Base-by-base conservation (phyloP, 2,888 invertebrate species). In the Dynastes hyllus region DNA sequence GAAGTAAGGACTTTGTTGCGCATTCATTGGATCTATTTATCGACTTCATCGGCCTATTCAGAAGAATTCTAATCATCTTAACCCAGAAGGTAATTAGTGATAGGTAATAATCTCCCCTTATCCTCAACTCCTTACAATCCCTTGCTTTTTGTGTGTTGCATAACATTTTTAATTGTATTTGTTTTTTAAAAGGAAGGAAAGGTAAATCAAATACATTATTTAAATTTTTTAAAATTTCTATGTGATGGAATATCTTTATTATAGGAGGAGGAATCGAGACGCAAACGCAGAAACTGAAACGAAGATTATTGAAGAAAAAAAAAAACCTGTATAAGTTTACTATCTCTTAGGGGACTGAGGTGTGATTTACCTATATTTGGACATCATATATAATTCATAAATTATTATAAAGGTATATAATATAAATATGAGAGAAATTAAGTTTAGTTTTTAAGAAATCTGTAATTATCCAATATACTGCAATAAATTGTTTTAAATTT, bases 21-120 rank as follows among this genome's bases (percentile, higher is more conserved):
- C 98, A 98, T 89, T 94, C 97, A 13, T 91, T 99, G 83, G 97
- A 98, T 87, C 91, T 99, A 82, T 98, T 99, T 92, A 94, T 98
- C 86, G 98, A 99, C 89, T 95, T 98, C 87, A 92, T 98, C 89
- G 95, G 96, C 85, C 93, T 99, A 87, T 98, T 99, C 94, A 94
- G 97, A 86, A 94, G 96, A 86, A 91, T 98, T 84, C 90, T 98
- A 81, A 94, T 98, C 86, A 96, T 98, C 87, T 91, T 98, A 83
- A 94, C 96, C 80, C 95, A 97, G 89, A 97, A 96, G 94, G 97
- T 95, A 91, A 89, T 84, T 85, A 78, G 78, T 61, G 79, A 84
- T 84, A 88, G 87, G 86, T 86, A 85, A 82, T 80, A 76, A 73
- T 71, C 65, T 76, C 45, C 76, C 58, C n/a, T 55, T 22, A 29